phyloP scores from a whole-genome alignment of 2,797 vertebrate species.

The Sarcophilus harrisii region DNA sequence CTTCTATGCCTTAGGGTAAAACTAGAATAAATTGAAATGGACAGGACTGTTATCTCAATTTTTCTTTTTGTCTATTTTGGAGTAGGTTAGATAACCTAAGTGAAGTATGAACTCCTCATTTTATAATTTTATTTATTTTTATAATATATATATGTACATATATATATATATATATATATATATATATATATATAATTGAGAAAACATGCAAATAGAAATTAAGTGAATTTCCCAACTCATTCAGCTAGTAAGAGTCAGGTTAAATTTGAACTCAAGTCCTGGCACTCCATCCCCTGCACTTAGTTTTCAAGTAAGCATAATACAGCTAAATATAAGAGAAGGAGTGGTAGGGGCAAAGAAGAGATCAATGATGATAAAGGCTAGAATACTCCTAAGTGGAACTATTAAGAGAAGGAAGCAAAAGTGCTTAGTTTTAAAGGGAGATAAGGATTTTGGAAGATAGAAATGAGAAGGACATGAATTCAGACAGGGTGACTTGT shows the following conservation, averaged over 20 bases:
- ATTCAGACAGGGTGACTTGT: not conserved
- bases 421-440: not conserved
- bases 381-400: not conserved
- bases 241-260: not conserved
- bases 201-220: not conserved
- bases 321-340: not conserved
- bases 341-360: not conserved
- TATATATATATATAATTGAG: no score
- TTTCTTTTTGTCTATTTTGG: not conserved
- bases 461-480: not conserved
- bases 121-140: not conserved
- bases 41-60: not conserved
- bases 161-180: no score
- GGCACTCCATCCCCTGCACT: not conserved
- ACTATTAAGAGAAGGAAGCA: not conserved
- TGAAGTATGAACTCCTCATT: not conserved
- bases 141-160: no score
- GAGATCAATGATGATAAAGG: not conserved
- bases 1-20: not conserved
- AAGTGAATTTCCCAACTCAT: not conserved
- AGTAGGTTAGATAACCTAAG: not conserved
- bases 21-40: not conserved
- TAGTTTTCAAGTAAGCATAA: not conserved
- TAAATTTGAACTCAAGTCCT: not conserved
- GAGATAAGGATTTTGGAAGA: not conserved